Conservation (phyloP, 2,797 vertebrate genomes). For the Lepidocolaptes lacrymiger region DNA sequence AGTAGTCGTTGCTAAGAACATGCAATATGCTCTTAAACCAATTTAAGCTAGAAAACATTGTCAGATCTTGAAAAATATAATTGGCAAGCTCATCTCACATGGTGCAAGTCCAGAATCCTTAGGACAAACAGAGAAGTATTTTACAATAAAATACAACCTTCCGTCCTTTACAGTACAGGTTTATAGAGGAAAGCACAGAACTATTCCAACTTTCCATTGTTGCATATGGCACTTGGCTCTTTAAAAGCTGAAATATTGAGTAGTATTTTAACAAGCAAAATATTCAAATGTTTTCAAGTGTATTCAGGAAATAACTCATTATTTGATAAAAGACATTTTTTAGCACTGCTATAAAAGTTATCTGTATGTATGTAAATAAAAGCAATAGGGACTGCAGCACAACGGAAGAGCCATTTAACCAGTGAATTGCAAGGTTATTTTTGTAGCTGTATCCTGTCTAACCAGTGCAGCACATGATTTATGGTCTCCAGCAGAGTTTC, state of each 20-base stretch:
- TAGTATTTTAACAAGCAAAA: background rate
- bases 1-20: background rate
- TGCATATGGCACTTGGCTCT: background rate
- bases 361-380: slow-evolving; percentile 69
- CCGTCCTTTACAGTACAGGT: background rate
- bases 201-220: background rate
- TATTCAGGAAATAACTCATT: background rate
- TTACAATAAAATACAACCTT: no score
- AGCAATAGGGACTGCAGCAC: slow-evolving; percentile 75
- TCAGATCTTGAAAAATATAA: background rate
- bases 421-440: slow-evolving; percentile 93
- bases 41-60: background rate
- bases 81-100: background rate
- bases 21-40: background rate
- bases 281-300: background rate
- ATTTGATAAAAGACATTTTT: background rate
- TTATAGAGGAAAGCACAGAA: background rate
- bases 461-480: slow-evolving; percentile 87
- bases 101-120: background rate
- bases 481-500: slow-evolving; percentile 89
- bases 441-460: slow-evolving; percentile 82
- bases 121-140: no score
- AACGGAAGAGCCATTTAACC: slow-evolving; percentile 85
- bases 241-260: background rate
- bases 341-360: slow-evolving; percentile 61